Conservation (phyloP, 2,113 vertebrate species). For the Lagopus muta region DNA sequence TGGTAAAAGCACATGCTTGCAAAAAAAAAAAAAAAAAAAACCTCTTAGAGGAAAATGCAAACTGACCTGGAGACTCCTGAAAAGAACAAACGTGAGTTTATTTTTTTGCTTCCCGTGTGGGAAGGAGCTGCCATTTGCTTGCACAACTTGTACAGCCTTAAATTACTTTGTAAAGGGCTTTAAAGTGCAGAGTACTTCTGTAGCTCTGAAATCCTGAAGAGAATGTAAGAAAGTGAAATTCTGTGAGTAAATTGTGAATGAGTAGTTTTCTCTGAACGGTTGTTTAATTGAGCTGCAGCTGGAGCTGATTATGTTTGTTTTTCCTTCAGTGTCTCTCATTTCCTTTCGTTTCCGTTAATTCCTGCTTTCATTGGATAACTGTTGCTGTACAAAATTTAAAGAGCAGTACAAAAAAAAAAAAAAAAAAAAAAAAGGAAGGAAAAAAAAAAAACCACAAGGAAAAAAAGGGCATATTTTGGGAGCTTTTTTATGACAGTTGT, state of each 20-base stretch:
- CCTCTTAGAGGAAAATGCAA: neutral
- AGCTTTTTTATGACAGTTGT: conserved; percentile 30
- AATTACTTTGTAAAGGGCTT: conserved; percentile 1
- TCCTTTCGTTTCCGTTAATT: conserved; percentile 66
- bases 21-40: rapidly evolving
- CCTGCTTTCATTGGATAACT: conserved; percentile 57
- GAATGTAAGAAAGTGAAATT: conserved; percentile 32
- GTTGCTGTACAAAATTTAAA: conserved; percentile 60
- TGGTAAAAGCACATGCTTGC: rapidly evolving
- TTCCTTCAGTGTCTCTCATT: conserved; percentile 66
- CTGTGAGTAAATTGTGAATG: conserved; percentile 36
- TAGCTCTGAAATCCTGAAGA: conserved; percentile 5
- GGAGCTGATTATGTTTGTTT: conserved; percentile 70
- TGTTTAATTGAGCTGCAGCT: conserved; percentile 71
- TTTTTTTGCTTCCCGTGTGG: neutral
- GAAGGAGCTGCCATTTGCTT: neutral
- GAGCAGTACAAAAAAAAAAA: neutral
- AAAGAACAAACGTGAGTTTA: neutral
- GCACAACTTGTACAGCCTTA: neutral
- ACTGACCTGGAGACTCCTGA: neutral
- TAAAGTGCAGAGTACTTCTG: neutral
- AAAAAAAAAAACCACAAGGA: neutral
- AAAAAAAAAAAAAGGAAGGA: neutral
- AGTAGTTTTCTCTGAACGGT: conserved; percentile 30
- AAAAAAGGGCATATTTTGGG: conserved; percentile 20